These are phyloP conservation scores for Oscheius sp. DNA, from an alignment of 1,140 invertebrate genomes.

Conservation along the genomic window DNA sequence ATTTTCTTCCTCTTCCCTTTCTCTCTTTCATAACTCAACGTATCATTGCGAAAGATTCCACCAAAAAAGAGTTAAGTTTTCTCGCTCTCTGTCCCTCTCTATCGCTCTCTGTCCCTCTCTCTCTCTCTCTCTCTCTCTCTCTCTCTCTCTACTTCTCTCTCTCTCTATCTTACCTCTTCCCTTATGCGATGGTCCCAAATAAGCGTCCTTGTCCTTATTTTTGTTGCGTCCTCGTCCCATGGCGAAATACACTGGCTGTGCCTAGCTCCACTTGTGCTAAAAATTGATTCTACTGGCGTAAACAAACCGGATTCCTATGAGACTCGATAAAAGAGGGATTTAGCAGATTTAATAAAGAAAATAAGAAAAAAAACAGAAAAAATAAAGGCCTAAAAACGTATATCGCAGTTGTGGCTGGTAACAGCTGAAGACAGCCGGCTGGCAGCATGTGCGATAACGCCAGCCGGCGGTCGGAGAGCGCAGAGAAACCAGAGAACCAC, in stretches of 20 bases:
- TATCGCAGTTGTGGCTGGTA: neutral
- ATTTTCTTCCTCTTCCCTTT: too few relatives aligned
- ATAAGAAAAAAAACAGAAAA: neutral
- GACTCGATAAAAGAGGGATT: neutral
- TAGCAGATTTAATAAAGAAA: neutral
- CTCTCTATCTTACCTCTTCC: neutral
- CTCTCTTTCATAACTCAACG: too few relatives aligned
- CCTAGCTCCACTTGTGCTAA: neutral
- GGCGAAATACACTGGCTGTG: neutral
- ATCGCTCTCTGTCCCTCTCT: too few relatives aligned
- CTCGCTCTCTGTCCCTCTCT: too few relatives aligned
- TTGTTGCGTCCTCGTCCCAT: conserved; percentile 23
- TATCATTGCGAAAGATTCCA: too few relatives aligned
- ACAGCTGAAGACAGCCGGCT: neutral
- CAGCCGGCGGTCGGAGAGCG: neutral
- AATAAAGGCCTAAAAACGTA: neutral
- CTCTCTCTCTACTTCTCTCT: too few relatives aligned
- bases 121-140: too few relatives aligned
- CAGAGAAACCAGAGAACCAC: neutral
- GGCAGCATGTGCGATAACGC: neutral
- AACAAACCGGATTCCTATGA: neutral
- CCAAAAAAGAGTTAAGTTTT: too few relatives aligned
- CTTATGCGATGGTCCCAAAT: neutral
- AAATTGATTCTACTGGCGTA: too few relatives aligned
- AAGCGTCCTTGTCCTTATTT: conserved; percentile 32